Conservation (phyloP, 2,888 invertebrate genomes). For the Ecliptopera silaceata region DNA sequence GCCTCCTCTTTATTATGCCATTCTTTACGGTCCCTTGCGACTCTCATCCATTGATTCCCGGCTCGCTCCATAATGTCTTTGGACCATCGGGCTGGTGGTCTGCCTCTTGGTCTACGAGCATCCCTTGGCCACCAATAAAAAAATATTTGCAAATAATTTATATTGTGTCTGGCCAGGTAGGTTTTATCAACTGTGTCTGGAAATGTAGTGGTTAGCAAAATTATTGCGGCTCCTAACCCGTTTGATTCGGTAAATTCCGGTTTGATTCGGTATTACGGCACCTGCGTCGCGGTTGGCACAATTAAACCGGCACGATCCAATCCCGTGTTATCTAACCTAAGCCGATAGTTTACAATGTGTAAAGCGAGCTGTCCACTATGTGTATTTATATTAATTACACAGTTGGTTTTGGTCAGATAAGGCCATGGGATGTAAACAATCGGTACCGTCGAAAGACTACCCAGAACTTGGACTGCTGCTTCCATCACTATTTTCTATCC, state of each 20-base stretch:
- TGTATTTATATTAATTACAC: neutral
- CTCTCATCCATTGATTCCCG: too few species aligned
- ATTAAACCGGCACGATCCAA: slow-evolving; percentile 30
- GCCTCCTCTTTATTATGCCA: too few species aligned
- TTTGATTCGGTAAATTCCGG: slow-evolving; percentile 26
- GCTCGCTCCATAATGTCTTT: too few species aligned
- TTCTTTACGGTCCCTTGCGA: too few species aligned
- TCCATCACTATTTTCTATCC: too few species aligned
- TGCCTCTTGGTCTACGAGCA: too few species aligned
- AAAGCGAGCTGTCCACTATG: slow-evolving; percentile 6
- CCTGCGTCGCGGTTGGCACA: slow-evolving; percentile 28
- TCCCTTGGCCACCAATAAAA: too few species aligned
- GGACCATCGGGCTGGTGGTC: too few species aligned
- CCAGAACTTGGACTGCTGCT: too few species aligned
- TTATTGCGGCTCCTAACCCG: slow-evolving; percentile 13
- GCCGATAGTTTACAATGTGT: slow-evolving; percentile 24
- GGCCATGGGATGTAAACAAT: neutral
- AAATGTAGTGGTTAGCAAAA: neutral
- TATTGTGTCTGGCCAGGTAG: too few species aligned
- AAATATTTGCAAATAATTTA: too few species aligned
- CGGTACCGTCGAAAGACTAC: neutral
- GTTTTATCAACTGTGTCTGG: neutral
- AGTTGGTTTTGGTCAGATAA: neutral
- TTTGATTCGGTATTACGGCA: slow-evolving; percentile 28
- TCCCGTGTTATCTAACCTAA: slow-evolving; percentile 29